Evolutionary conservation across 2,888 invertebrate genomes (phyloP), one percentile per base, ranked within the genome.

Genomic region (Galerucella pusilla): DNA sequence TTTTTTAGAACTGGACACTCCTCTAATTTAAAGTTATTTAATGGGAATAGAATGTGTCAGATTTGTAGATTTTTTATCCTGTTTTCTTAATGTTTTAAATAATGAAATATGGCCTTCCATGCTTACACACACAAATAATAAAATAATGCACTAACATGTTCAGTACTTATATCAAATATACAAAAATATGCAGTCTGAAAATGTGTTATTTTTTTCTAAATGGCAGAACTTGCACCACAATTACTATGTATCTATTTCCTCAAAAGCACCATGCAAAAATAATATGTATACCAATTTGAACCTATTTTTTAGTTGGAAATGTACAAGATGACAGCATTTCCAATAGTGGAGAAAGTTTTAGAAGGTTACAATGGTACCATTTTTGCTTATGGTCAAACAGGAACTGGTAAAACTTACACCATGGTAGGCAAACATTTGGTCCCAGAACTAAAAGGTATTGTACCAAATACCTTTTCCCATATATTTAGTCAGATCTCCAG

Each of bases 401-500:
- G 99, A 20, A 99, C 99, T 0, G 99, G 99, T 10, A 99, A 99
- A 89, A 99, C 99, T 0, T 99, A 94, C 87, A 99, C 99, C 0
- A 99, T 99, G 99, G 96, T 97, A 1, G 99, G 99, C 0, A 92
- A 94, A 75, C 92, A 96, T 79, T 91, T 94, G 2, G 94, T 94
- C 14, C 95, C 97, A 0, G 97, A 98, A 84, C 90, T 96, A 10
- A 91, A 96, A 75, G 99, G 99, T 63, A 97, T 99, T 82, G 99
- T 99, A 83, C 99, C 99, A 0, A 99, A 99, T 89, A 97, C 98
- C 0, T 99, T 99, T 89, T 98, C 98, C 0, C 99, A 99, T 84
- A 97, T 99, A 81, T 99, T 99, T 89, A 97, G 97, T 45, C 96
- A 97, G 84, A 99, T 99, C 81, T 96, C 99, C 0, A 96, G 97